Percentiles rank a stretch among this genome's conserved stretches.
These are phyloP conservation scores for Procambarus virginalis DNA, from an alignment of 1,140 invertebrate species.

Conservation along the genomic window DNA sequence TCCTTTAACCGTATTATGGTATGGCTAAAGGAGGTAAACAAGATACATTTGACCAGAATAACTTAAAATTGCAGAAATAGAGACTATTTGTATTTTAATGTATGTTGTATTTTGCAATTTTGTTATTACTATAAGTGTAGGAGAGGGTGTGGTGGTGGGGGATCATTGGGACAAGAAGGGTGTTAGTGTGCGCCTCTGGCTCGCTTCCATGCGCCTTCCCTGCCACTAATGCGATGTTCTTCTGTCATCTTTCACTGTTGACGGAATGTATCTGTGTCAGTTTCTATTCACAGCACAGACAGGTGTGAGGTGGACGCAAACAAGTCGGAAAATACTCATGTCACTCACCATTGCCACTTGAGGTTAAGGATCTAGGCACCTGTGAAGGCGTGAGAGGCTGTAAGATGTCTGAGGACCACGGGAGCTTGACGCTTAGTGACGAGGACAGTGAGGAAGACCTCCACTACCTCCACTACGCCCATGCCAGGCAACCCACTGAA, in stretches of 20 bases:
- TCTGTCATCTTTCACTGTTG: slow-evolving; percentile 15
- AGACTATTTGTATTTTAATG: no score
- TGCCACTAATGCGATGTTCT: neutral
- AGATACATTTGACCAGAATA: no score
- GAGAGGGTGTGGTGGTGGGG: neutral
- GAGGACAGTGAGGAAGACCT: slow-evolving; percentile 59
- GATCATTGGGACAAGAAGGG: neutral
- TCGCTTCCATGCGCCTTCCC: neutral
- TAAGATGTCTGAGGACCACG: slow-evolving; percentile 50
- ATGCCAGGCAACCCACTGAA: slow-evolving; percentile 39
- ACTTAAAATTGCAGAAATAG: no score
- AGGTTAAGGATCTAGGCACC: neutral
- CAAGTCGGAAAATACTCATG: neutral
- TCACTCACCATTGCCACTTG: neutral
- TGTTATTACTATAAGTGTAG: neutral
- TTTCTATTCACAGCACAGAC: slow-evolving; percentile 35
- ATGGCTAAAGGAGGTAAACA: no score
- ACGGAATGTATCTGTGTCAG: slow-evolving; percentile 43
- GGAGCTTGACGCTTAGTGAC: slow-evolving; percentile 39
- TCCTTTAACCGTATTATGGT: no score
- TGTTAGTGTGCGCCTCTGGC: neutral
- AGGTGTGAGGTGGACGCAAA: neutral
- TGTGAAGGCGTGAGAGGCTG: neutral
- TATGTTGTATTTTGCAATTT: neutral
- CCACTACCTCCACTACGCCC: slow-evolving; percentile 13